Conservation (phyloP, 2,113 vertebrate species). For the Notothenia coriiceps region DNA sequence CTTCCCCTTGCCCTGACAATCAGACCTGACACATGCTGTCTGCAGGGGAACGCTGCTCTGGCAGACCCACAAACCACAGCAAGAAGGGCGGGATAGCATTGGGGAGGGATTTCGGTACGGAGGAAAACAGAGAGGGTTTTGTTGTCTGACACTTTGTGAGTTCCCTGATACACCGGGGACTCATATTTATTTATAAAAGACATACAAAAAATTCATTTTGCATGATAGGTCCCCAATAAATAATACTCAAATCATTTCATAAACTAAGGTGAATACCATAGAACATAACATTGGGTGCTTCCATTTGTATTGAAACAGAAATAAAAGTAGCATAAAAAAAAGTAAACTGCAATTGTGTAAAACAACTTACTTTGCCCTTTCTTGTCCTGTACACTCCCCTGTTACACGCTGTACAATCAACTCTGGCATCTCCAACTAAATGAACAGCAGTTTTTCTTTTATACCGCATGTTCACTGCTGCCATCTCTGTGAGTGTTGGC, state of each 20-base stretch:
- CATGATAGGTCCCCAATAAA: neutral
- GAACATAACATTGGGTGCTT: neutral
- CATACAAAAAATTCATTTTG: too few species aligned
- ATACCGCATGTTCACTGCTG: slow-evolving; percentile 2
- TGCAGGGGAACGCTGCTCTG: slow-evolving; percentile 23
- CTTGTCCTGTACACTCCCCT: neutral
- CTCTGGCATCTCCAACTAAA: neutral
- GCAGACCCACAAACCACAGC: neutral
- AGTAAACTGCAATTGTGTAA: neutral
- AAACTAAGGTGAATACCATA: neutral
- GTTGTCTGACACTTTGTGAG: too few species aligned
- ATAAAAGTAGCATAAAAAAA: neutral
- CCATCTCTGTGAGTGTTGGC: slow-evolving; percentile 19
- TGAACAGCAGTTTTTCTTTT: slow-evolving; percentile 6
- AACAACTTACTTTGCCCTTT: neutral
- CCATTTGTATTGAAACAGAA: neutral
- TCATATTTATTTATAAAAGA: too few species aligned
- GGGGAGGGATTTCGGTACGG: neutral
- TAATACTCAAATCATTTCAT: neutral
- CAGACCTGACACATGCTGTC: slow-evolving; percentile 58
- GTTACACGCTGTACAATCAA: neutral
- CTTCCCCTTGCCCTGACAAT: slow-evolving; percentile 41
- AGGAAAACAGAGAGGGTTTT: too few species aligned
- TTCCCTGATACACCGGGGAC: too few species aligned
- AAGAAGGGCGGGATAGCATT: neutral